These are phyloP conservation scores for Zelostemma sp. DNA, from an alignment of 1,140 invertebrate genomes.

Conservation along the genomic window DNA sequence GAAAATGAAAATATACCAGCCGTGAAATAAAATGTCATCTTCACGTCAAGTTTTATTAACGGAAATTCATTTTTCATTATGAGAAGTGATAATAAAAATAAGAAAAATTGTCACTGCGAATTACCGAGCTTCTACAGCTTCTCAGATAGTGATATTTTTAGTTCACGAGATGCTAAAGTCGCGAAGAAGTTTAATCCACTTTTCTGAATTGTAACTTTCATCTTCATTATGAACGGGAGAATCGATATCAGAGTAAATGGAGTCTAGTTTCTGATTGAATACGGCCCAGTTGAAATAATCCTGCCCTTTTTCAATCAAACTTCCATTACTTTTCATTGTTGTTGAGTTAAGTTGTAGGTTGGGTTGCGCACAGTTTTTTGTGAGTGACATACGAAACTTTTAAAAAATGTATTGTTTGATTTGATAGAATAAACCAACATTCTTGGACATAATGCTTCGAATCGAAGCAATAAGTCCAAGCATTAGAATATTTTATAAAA, in stretches of 20 bases:
- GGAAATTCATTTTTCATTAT: too few species aligned
- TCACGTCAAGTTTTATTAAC: too few species aligned
- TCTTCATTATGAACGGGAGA: slow-evolving; percentile 50
- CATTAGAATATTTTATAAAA: slow-evolving; percentile 59
- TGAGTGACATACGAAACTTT: slow-evolving; percentile 56
- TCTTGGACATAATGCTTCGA: slow-evolving; percentile 30
- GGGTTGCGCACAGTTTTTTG: slow-evolving; percentile 44
- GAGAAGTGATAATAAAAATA: too few species aligned
- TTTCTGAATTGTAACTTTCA: slow-evolving; percentile 25
- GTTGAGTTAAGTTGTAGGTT: slow-evolving; percentile 52
- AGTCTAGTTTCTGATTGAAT: slow-evolving; percentile 57
- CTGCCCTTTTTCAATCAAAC: neutral
- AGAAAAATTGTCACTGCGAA: too few species aligned
- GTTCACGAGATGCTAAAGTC: slow-evolving; percentile 53
- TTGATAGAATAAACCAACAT: slow-evolving; percentile 55
- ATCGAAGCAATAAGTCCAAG: slow-evolving; percentile 49
- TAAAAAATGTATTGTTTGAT: slow-evolving; percentile 56
- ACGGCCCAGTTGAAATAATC: slow-evolving; percentile 57
- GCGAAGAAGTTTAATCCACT: slow-evolving; percentile 34
- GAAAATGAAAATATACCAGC: slow-evolving; percentile 45
- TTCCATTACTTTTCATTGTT: slow-evolving; percentile 22
- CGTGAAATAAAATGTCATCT: neutral
- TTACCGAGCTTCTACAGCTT: slow-evolving; percentile 58
- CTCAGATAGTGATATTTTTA: slow-evolving; percentile 26
- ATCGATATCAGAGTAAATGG: slow-evolving; percentile 59